These are phyloP conservation scores for Albula glossodonta DNA, from an alignment of 2,113 vertebrate species.

Conservation along the genomic window DNA sequence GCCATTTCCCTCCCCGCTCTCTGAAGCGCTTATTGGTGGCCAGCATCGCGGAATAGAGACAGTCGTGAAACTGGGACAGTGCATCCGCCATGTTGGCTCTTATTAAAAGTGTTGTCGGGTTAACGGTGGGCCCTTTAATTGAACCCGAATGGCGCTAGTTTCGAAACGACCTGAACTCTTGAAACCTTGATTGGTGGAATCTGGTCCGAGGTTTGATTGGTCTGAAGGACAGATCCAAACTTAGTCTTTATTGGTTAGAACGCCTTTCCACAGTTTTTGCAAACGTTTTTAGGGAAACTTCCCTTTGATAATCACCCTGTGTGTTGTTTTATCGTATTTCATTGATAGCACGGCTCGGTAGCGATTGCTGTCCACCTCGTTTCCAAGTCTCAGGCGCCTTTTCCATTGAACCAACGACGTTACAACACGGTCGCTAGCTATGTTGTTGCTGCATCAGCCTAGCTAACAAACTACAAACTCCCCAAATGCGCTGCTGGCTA, in stretches of 20 bases:
- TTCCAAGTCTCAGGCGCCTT: constrained; percentile 22
- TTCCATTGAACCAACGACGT: constrained; percentile 2
- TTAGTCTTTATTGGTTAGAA: constrained; percentile 82
- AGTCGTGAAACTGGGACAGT: constrained; percentile 58
- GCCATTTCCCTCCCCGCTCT: constrained; percentile 80
- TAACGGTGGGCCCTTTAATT: not conserved
- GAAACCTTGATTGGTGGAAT: constrained; percentile 88
- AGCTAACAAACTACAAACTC: not conserved
- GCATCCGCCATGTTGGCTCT: constrained; percentile 70
- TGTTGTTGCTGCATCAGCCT: not conserved
- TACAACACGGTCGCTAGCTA: not conserved
- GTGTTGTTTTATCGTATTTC: constrained; percentile 38
- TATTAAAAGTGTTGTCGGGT: rapidly evolving
- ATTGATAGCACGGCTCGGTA: constrained; percentile 21
- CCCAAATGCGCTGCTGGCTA: too few species aligned
- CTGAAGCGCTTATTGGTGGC: constrained; percentile 82
- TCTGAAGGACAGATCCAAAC: constrained; percentile 83
- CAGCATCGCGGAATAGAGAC: constrained; percentile 68
- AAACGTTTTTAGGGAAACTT: constrained; percentile 68
- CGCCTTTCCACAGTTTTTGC: constrained; percentile 60
- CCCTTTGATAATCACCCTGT: constrained; percentile 47
- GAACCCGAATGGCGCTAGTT: constrained; percentile 74
- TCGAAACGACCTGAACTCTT: constrained; percentile 69
- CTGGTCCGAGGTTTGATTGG: constrained; percentile 87
- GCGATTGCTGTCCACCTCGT: constrained; percentile 19